Conservation (phyloP, 2,113 vertebrate genomes). For the Burhinus bistriatus region DNA sequence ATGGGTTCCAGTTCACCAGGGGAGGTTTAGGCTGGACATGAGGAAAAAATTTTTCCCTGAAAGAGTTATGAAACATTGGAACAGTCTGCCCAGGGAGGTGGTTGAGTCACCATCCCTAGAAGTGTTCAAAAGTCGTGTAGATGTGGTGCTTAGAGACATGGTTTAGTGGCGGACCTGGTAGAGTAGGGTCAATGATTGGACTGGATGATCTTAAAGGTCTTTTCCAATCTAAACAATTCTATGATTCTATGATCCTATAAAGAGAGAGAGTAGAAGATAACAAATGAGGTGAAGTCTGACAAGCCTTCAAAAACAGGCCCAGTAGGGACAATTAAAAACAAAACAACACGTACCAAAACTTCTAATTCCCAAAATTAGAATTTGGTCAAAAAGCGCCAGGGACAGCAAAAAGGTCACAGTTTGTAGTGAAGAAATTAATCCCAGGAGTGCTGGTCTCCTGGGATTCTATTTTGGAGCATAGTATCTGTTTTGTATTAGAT, state of each 20-base stretch:
- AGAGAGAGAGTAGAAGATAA: not conserved
- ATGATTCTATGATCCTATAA: not conserved
- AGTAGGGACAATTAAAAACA: not conserved
- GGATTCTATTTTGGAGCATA: not conserved
- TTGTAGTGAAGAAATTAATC: not conserved
- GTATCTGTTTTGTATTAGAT: not conserved
- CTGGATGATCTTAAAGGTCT: no score
- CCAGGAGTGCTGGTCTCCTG: not conserved
- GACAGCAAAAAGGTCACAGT: not conserved
- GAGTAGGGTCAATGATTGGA: no score
- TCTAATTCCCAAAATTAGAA: not conserved
- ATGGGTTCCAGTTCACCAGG: no score
- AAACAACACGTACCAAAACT: not conserved
- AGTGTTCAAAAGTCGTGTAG: no score
- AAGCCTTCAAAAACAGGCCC: not conserved
- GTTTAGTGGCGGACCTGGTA: no score
- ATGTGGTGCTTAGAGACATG: no score
- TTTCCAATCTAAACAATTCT: no score
- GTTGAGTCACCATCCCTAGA: no score
- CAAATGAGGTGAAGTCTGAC: not conserved
- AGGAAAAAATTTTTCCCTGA: no score
- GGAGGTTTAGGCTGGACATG: no score
- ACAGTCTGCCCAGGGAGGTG: no score
- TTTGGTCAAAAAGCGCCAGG: not conserved
- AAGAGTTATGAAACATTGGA: no score